phyloP scores from a whole-genome alignment of 1,140 invertebrate genomes.

The Apocrypta bakeri region DNA sequence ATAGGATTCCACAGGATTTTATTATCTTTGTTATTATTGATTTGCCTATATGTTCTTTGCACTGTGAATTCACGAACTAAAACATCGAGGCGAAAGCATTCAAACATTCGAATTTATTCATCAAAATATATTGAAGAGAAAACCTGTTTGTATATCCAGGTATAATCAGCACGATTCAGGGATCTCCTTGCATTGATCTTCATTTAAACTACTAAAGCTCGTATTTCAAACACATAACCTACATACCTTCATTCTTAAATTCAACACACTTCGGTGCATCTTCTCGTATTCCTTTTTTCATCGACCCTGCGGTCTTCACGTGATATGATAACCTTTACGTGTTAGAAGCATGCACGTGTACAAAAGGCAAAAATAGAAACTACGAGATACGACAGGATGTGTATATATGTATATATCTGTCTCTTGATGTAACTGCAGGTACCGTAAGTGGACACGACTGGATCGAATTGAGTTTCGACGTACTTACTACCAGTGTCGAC shows the following conservation, averaged over 20 bases:
- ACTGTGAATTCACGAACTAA: too few species aligned
- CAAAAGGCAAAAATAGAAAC: neutral
- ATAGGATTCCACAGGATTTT: too few species aligned
- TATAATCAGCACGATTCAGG: neutral
- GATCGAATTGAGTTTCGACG: slow-evolving; percentile 59
- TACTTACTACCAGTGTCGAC: slow-evolving; percentile 33
- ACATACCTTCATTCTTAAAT: neutral
- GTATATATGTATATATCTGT: neutral
- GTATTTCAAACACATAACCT: slow-evolving; percentile 16
- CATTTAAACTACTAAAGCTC: slow-evolving; percentile 28
- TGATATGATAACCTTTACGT: slow-evolving; percentile 15
- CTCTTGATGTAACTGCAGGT: neutral
- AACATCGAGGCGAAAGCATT: too few species aligned
- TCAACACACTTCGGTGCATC: neutral
- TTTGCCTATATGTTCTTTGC: too few species aligned
- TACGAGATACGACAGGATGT: neutral
- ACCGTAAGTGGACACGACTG: slow-evolving; percentile 15
- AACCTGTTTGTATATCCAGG: too few species aligned
- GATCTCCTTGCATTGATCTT: neutral
- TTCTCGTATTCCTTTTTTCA: slow-evolving; percentile 37
- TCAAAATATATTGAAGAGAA: too few species aligned
- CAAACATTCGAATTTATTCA: too few species aligned
- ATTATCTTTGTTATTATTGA: too few species aligned
- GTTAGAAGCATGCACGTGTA: neutral
- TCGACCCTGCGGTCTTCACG: neutral